Evolutionary conservation across 2,113 vertebrate genomes (phyloP).

Genomic region (Oreotrochilus melanogaster): DNA sequence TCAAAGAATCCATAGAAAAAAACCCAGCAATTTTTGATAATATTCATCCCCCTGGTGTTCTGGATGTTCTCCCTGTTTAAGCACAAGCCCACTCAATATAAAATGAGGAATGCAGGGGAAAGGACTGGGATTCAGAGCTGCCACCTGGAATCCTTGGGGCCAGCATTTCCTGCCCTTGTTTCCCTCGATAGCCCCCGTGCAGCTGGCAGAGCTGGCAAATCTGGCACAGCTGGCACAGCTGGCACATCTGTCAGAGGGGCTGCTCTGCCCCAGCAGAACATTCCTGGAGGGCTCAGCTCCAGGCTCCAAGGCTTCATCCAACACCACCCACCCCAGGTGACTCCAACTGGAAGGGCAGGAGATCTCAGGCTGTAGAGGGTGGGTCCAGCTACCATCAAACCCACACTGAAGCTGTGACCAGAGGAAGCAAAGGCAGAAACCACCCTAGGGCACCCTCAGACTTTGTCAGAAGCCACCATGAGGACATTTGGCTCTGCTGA

Average conservation of each 20-base stretch:
- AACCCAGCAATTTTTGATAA: not conserved
- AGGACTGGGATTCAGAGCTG: not conserved
- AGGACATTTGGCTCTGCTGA: fast-evolving
- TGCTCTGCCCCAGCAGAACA: not conserved
- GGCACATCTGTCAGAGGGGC: too few species aligned
- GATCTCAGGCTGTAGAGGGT: fast-evolving
- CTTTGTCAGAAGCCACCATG: not conserved
- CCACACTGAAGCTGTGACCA: not conserved
- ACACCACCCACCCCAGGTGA: fast-evolving
- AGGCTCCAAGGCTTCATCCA: not conserved
- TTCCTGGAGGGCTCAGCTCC: too few species aligned
- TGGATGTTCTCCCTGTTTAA: not conserved
- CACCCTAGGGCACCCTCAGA: fast-evolving
- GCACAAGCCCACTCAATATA: not conserved
- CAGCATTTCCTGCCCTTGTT: not conserved
- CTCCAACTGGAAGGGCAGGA: fast-evolving
- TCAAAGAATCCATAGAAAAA: not conserved
- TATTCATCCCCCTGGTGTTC: not conserved
- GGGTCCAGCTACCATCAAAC: not conserved
- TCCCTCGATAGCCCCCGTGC: not conserved
- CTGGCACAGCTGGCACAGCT: too few species aligned
- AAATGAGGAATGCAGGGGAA: not conserved
- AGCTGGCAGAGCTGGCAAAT: not conserved
- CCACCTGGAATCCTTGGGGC: not conserved
- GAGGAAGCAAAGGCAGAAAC: not conserved